A percentile compares a stretch with the other conserved stretches of the same genome.
These are phyloP conservation scores for Noctilio leporinus DNA, from an alignment of 2,113 vertebrate species.

Conservation along the genomic window DNA sequence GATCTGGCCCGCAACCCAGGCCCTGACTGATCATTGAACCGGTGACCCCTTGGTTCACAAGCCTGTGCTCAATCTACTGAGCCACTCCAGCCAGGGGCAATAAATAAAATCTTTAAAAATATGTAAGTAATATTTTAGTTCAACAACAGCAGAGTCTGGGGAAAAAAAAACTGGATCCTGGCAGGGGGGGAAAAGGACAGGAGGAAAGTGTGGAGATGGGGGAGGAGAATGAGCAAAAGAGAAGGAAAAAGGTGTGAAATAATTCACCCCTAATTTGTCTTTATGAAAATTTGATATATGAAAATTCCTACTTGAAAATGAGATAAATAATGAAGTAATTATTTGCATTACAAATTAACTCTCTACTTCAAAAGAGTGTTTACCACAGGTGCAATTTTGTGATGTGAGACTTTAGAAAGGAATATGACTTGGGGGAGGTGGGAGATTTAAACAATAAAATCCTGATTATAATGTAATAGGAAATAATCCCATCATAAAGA, in stretches of 20 bases:
- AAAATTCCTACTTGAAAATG: slow-evolving; percentile 64
- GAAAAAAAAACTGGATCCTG: neutral
- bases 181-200: slow-evolving; percentile 22
- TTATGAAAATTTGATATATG: slow-evolving; percentile 64
- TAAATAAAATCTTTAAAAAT: too few species aligned
- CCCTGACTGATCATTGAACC: too few species aligned
- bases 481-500: slow-evolving; percentile 50
- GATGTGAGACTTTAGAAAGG: slow-evolving; percentile 60
- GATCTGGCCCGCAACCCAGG: too few species aligned
- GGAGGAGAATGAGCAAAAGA: slow-evolving; percentile 1
- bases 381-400: slow-evolving; percentile 66
- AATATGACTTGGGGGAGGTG: slow-evolving; percentile 47
- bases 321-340: slow-evolving; percentile 68
- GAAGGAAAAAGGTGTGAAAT: slow-evolving; percentile 47
- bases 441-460: slow-evolving; percentile 63
- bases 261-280: slow-evolving; percentile 54
- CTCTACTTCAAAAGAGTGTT: slow-evolving; percentile 68
- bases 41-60: too few species aligned
- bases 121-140: neutral
- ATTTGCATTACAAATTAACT: slow-evolving; percentile 72
- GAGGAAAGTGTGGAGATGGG: neutral
- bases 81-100: too few species aligned
- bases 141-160: neutral
- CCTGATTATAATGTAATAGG: slow-evolving; percentile 36
- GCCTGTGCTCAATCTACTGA: too few species aligned